A percentile compares a stretch with the other conserved stretches of the same genome.
Evolutionary conservation across 2,888 invertebrate species (phyloP).

Genomic region (Buathra laborator): DNA sequence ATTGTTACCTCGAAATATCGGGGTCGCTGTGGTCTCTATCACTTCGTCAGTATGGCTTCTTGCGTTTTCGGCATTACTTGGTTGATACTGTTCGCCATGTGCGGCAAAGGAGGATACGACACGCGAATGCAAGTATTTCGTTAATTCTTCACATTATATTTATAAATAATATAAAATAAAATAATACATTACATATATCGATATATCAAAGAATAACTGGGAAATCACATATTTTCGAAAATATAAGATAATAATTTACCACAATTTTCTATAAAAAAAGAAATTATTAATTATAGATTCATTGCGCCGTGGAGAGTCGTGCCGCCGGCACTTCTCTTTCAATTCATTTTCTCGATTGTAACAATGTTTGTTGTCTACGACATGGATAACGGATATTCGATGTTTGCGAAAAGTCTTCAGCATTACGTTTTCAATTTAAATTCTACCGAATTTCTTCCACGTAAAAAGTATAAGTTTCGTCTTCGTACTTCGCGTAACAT

Average conservation of each 20-base stretch:
- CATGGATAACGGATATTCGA: conserved; percentile 71
- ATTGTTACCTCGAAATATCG: conserved; percentile 56
- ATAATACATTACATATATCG: background rate
- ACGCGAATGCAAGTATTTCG: conserved; percentile 83
- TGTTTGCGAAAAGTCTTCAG: conserved; percentile 68
- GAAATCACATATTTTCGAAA: background rate
- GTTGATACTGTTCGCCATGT: conserved; percentile 87
- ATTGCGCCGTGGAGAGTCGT: conserved; percentile 78
- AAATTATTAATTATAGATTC: conserved; percentile 65
- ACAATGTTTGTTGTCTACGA: conserved; percentile 62
- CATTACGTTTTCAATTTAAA: conserved; percentile 59
- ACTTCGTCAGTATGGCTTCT: conserved; percentile 83
- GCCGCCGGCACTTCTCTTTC: conserved; percentile 75
- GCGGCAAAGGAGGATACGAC: conserved; percentile 86
- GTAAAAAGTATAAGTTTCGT: conserved; percentile 50
- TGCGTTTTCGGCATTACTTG: conserved; percentile 86
- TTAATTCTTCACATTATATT: conserved; percentile 7
- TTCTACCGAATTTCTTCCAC: conserved; percentile 37
- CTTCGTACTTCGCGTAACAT: background rate
- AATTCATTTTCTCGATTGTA: conserved; percentile 73
- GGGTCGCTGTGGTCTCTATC: conserved; percentile 67
- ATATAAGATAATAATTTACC: background rate
- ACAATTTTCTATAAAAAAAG: conserved; percentile 5
- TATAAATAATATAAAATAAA: background rate
- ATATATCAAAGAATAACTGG: background rate